Evolutionary conservation across 2,888 invertebrate species (phyloP), one percentile per base, ranked within the genome.

Genomic region (Brenthis daphne): DNA sequence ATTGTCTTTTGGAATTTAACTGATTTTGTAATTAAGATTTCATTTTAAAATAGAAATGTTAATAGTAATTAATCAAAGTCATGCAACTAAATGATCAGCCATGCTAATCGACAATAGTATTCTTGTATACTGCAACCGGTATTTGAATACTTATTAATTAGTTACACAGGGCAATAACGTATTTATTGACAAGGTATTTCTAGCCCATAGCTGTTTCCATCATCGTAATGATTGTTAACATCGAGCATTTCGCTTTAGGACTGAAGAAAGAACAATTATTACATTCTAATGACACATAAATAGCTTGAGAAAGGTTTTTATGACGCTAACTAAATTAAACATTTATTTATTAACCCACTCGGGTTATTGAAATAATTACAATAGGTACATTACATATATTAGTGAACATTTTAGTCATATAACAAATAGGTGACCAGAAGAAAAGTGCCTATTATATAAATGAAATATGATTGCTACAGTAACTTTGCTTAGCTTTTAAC

Each of bases 391-490:
- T 29, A 29, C 24, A 29, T 16, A 60, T 11, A 60, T 33, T 60
- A 50, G 29, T 60, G 29, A 60, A 50, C 3, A 50, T 50, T 60
- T 60, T 50, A 60, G 29, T 50, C 29, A 60, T 50, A 50, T 50
- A 29, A 16, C 12, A 60, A 50, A 8, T 58, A 58, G 6, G 20
- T 47, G 48, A 60, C 48, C 29, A 24, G 29, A 60, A 53, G 50
- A 64, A 65, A n/a, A 68, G 51, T 51, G 47, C 47, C 60, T 64
- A 58, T 24, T 50, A 43, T 43, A 11, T 43, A 16, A 61, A 70
- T 71, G 64, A 67, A 67, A 70, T 20, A 63, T 71, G 61, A 67
- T 43, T 63, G 20, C 54, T 66, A 70, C 48, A 43, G n/a, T 64
- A 60, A 60, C 57, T 48, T 37, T n/a, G 53, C 56, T 61, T 37